These are phyloP conservation scores for Drosophila azteca DNA, from an alignment of 1,140 invertebrate species.

Conservation along the genomic window DNA sequence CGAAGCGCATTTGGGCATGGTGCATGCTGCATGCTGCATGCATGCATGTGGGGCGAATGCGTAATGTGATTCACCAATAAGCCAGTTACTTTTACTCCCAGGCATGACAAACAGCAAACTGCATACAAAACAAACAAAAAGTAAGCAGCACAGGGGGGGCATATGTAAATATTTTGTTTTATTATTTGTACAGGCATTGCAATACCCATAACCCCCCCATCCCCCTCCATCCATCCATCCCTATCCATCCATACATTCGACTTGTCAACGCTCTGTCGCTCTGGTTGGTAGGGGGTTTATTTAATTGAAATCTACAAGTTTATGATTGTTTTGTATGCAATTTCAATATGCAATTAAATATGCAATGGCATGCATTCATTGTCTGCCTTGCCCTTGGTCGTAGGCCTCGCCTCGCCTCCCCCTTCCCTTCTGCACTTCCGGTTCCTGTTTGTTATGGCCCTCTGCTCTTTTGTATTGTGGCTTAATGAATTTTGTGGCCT, in stretches of 20 bases:
- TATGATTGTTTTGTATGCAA: constrained; percentile 65
- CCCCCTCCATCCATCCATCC: too few relatives aligned
- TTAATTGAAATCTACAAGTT: constrained; percentile 75
- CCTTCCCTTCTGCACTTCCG: not conserved
- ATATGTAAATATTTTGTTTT: constrained; percentile 52
- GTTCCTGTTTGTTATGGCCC: constrained; percentile 61
- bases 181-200: constrained; percentile 28
- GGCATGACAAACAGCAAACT: constrained; percentile 15
- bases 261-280: constrained; percentile 31
- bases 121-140: constrained; percentile 14
- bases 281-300: constrained; percentile 25
- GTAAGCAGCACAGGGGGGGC: constrained; percentile 11
- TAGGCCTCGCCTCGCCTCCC: not conserved
- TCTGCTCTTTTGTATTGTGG: constrained; percentile 56
- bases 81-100: constrained; percentile 23
- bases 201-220: not conserved
- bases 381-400: constrained; percentile 48
- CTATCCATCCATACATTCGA: not conserved
- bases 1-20: not conserved
- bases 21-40: too few relatives aligned
- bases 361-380: constrained; percentile 57
- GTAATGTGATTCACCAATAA: constrained; percentile 52
- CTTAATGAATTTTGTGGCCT: constrained; percentile 58
- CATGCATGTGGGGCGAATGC: constrained; percentile 24
- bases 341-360: constrained; percentile 69